Base-by-base conservation (phyloP, 1,140 invertebrate species). In the Lutraria rhynchaena region DNA sequence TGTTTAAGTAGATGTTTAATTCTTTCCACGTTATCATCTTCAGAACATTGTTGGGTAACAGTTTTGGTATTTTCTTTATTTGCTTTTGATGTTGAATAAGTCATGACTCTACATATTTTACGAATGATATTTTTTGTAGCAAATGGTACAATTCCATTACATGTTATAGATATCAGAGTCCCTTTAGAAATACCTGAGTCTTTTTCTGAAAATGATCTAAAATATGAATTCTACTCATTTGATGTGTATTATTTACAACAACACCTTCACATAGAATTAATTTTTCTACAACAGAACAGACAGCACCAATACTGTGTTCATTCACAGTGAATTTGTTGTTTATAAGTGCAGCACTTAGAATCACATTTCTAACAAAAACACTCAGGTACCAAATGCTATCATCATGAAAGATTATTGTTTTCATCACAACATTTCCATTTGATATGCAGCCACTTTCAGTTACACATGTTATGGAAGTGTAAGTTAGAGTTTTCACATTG, bases 191-290 rank as follows among this genome's bases (percentile, higher is more conserved):
- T 22, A 27, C 44, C 7, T 24, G n/a, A 27, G 13, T 31, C 13
- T 22, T 22, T 15, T 19, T 44, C 17, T 60, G 2, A 1, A 9
- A 22, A 29, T 57, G 5, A 46, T 80, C 76, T 3, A 80, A 9
- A 31, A 49, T 41, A 31, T 80, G 76, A 55, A 57, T 70, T 13
- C 63, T n/a, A 29, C 17, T 70, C 27, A 57, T 19, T 15, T 31
- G 3, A 3, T 41, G 24, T 37, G 41, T 37, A 24, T 67, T 78
- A 15, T 15, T 27, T 13, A 57, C 15, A 33, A 9, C 9, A 1
- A 78, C 51, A n/a, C 75, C 61, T 22, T 22, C 3, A 44, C 75
- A 78, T 11, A 78, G 49, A 24, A 5, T 11, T n/a, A 78, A 24
- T 24, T 44, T 65, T 15, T 27, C 31, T 13, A 57, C 75, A 35